phyloP scores from a whole-genome alignment of 2,797 vertebrate species.

The Morus bassanus region DNA sequence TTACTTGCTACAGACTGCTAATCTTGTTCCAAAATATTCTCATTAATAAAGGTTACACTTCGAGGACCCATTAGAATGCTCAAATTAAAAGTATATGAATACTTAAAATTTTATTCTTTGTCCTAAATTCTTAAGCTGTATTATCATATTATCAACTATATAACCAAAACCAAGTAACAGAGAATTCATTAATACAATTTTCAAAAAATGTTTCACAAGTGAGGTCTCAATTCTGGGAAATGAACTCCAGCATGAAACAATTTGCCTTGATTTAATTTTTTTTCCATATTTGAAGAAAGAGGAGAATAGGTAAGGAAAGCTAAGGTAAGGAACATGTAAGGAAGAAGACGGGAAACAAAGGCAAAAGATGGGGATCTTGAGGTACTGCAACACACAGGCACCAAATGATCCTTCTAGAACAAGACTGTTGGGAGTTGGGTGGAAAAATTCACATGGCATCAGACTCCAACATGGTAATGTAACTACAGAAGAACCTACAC shows the following conservation, averaged over 20 bases:
- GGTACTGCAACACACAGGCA: not conserved
- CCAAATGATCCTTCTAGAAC: not conserved
- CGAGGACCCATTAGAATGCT: not conserved
- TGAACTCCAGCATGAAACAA: not conserved
- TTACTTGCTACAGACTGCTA: not conserved
- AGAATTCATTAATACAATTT: slow-evolving; percentile 22
- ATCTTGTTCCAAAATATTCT: slow-evolving; percentile 24
- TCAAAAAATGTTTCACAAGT: not conserved
- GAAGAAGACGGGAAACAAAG: not conserved
- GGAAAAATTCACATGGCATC: not conserved
- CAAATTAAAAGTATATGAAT: not conserved
- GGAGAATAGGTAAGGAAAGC: not conserved
- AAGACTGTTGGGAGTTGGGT: not conserved
- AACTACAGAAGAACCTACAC: not conserved
- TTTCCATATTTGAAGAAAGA: not conserved
- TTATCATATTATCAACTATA: not conserved
- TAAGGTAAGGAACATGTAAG: not conserved
- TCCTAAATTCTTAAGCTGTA: slow-evolving; percentile 7
- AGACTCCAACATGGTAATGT: not conserved
- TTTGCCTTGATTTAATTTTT: not conserved
- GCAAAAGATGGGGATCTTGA: not conserved
- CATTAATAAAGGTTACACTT: slow-evolving; percentile 3
- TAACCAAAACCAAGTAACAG: not conserved
- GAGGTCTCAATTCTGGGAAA: not conserved
- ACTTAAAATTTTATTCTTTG: not conserved